Evolutionary conservation across 2,888 invertebrate species (phyloP).

Genomic region (Serrognathus titanus): DNA sequence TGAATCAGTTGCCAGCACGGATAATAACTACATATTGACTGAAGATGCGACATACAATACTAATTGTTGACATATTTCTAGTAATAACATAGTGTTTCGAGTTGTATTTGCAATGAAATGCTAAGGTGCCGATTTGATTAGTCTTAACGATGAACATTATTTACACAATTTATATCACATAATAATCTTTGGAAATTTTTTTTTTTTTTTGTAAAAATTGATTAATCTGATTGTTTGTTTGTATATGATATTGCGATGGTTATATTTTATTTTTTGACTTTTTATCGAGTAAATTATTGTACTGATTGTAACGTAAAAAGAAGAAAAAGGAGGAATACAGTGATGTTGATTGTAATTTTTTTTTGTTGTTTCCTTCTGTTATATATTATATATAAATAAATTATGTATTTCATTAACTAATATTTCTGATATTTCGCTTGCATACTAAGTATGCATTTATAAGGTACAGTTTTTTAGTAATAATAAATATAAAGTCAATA

Average conservation of each 20-base stretch:
- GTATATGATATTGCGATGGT: conserved; percentile 6
- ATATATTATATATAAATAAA: conserved; percentile 17
- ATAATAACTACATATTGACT: conserved; percentile 34
- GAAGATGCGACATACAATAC: conserved; percentile 38
- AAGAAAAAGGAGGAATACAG: conserved; percentile 13
- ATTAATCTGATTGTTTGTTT: conserved; percentile 13
- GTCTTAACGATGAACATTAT: conserved; percentile 9
- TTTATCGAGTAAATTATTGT: conserved; percentile 13
- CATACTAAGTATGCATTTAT: conserved; percentile 20
- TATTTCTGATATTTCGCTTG: conserved; percentile 16
- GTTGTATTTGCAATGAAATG: conserved; percentile 15
- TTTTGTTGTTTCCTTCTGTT: conserved; percentile 11
- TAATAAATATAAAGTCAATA: conserved; percentile 14
- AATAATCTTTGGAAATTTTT: conserved; percentile 10
- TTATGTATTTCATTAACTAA: conserved; percentile 17
- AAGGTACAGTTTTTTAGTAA: conserved; percentile 12
- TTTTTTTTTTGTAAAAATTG: conserved; percentile 10
- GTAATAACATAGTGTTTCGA: conserved; percentile 13
- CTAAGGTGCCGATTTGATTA: conserved; percentile 13
- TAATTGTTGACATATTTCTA: conserved; percentile 32
- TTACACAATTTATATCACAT: conserved; percentile 15
- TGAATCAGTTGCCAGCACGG: conserved; percentile 36
- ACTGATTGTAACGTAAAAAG: conserved; percentile 5
- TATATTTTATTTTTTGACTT: conserved; percentile 12
- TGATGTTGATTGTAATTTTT: conserved; percentile 12